Base-by-base conservation (phyloP, 2,888 invertebrate genomes). In the Andrena trimmerana region DNA sequence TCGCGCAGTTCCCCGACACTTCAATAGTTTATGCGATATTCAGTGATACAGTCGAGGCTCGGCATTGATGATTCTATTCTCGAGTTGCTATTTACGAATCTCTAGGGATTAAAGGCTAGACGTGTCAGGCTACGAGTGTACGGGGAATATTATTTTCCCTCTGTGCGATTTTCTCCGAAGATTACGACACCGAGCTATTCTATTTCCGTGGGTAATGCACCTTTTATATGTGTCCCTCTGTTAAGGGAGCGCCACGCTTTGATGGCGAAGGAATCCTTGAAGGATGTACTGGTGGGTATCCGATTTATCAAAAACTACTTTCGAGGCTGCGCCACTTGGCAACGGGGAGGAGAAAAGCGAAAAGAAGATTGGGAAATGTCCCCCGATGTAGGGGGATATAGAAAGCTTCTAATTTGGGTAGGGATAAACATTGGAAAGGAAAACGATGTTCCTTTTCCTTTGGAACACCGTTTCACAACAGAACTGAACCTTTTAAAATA, bases 151-250 rank as follows among this genome's bases (percentile, higher is more conserved):
- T 59, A 59, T 27, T 29, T 29, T 10, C 16, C 7, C 27, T 20
- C 6, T 29, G 27, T 16, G 27, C 16, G 27, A 2, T 16, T 29
- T 59, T 59, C 59, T 29, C 27, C 29, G 29, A 27, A 59, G 29
- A 29, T 27, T 29, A 13, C 29, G 16, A 6, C 5, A 59, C 27
- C 16, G 16, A 29, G 29, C 27, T 27, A 29, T 29, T 29, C 29
- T 59, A 59, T 29, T 59, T 29, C 29, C 59, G 29, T 29, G 59
- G 29, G 27, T 29, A 59, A 59, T 59, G 59, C 27, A 59, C 16
- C 59, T 29, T 29, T 59, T 27, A 59, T 27, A 29, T 59, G 59
- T 59, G 29, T 59, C 16, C 29, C 13, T 16, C 24, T 24, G 27
- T 10, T 31, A 60, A 60, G 31, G 13, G 60, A 60, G 31, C 16